Percentiles rank a stretch among this genome's conserved stretches.
Evolutionary conservation across 2,888 invertebrate species (phyloP).

Genomic region (Drosophila gaucha): DNA sequence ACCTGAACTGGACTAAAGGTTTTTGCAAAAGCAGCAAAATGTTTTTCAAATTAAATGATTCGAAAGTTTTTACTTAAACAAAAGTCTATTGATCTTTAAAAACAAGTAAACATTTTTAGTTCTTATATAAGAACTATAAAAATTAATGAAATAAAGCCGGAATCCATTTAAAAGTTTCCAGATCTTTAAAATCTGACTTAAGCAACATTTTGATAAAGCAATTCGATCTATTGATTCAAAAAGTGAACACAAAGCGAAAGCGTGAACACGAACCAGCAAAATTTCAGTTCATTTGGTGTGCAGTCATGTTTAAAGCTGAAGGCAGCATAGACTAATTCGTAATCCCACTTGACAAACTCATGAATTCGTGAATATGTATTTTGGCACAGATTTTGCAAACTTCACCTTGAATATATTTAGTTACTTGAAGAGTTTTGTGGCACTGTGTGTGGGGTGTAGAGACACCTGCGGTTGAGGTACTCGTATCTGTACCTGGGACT

Average conservation of each 20-base stretch:
- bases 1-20: too few relatives aligned
- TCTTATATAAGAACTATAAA: too few relatives aligned
- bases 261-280: background rate
- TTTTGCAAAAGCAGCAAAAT: too few relatives aligned
- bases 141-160: too few relatives aligned
- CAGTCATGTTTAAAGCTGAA: background rate
- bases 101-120: too few relatives aligned
- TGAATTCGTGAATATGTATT: conserved; percentile 6
- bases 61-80: too few relatives aligned
- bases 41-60: too few relatives aligned
- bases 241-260: background rate
- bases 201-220: too few relatives aligned
- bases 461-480: background rate
- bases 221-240: background rate
- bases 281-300: background rate
- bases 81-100: too few relatives aligned
- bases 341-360: background rate
- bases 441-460: background rate
- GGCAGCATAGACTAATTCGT: background rate
- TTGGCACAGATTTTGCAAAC: conserved; percentile 11
- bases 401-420: conserved; percentile 1
- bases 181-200: too few relatives aligned
- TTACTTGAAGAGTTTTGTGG: background rate
- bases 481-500: too few relatives aligned
- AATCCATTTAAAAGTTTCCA: too few relatives aligned